phyloP scores from a whole-genome alignment of 2,888 invertebrate genomes.

The Andrena trimmerana region DNA sequence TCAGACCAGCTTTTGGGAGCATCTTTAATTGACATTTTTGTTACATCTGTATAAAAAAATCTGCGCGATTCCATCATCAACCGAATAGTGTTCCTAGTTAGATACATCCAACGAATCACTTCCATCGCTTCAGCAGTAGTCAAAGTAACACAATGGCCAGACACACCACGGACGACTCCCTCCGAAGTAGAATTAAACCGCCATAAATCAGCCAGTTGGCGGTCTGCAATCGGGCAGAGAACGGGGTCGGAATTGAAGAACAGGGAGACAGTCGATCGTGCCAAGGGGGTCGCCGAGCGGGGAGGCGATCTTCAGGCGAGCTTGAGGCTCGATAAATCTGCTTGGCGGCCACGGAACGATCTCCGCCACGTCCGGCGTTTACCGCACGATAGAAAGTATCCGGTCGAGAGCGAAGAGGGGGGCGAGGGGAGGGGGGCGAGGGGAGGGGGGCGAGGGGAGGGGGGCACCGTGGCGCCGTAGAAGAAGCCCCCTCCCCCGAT shows the following conservation, averaged over 20 bases:
- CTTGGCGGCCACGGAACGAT: conserved; percentile 67
- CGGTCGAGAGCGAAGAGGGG: conserved; percentile 47
- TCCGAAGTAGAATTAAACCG: conserved; percentile 22
- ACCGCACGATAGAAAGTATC: conserved; percentile 74
- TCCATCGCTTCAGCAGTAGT: neutral
- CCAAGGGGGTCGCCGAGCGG: conserved; percentile 37
- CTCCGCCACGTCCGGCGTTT: conserved; percentile 73
- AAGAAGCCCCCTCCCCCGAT: conserved; percentile 10
- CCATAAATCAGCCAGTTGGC: conserved; percentile 44
- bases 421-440: no score
- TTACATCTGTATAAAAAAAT: no score
- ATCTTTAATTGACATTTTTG: no score
- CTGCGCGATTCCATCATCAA: no score
- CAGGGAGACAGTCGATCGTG: conserved; percentile 46
- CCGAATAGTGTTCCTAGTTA: no score
- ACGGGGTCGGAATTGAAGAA: conserved; percentile 39
- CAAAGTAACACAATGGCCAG: neutral
- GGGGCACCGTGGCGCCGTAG: conserved; percentile 51
- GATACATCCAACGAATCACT: neutral
- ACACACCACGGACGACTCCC: neutral
- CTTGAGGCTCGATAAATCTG: conserved; percentile 71
- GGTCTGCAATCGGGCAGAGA: conserved; percentile 39
- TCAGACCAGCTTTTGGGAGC: no score
- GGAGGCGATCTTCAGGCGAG: conserved; percentile 1
- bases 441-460: no score